Evolutionary conservation across 2,797 vertebrate species (phyloP).

Genomic region (Leuciscus waleckii): DNA sequence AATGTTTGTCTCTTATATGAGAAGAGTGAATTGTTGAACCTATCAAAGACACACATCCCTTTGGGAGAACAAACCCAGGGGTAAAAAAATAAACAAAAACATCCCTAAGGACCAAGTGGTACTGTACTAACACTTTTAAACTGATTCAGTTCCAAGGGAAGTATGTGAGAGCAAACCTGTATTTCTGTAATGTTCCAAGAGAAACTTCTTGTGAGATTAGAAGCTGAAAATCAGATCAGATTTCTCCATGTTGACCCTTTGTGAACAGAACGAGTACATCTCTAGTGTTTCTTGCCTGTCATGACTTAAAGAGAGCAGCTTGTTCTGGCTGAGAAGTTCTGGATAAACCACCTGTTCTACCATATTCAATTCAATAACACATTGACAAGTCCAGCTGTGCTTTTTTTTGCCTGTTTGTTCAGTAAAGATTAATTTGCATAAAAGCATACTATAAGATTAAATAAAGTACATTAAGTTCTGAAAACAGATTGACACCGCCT

Average conservation of each 20-base stretch:
- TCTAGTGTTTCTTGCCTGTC: neutral
- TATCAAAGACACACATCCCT: conserved; percentile 19
- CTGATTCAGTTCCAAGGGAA: neutral
- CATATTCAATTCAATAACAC: neutral
- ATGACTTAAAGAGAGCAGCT: conserved; percentile 1
- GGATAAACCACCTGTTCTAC: conserved; percentile 27
- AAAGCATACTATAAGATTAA: neutral
- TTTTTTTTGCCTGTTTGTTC: neutral
- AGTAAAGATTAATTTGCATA: neutral
- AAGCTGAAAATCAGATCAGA: neutral
- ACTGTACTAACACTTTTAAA: neutral
- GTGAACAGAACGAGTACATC: neutral
- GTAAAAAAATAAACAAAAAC: neutral
- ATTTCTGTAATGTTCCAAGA: neutral
- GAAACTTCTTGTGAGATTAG: neutral
- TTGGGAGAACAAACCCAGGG: conserved; percentile 20
- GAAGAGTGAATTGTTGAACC: neutral
- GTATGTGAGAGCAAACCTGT: neutral
- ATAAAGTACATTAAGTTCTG: neutral
- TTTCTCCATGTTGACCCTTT: neutral
- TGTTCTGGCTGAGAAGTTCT: neutral
- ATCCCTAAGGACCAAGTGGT: neutral
- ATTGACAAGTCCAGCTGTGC: conserved; percentile 26
- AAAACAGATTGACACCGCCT: neutral
- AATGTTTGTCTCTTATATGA: neutral